Conservation (phyloP, 1,140 invertebrate genomes). For the Rhopalosiphum maidis region DNA sequence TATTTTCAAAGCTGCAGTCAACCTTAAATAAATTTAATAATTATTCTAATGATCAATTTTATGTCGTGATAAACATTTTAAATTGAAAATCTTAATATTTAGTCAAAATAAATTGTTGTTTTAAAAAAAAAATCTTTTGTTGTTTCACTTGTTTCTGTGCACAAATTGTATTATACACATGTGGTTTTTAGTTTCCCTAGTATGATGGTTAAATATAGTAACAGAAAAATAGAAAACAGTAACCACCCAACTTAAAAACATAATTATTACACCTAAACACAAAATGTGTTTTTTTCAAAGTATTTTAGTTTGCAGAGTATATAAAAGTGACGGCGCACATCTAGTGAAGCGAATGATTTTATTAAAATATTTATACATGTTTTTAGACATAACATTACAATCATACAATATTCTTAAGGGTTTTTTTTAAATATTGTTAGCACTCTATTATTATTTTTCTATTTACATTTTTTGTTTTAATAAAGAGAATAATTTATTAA, state of each 20-base stretch:
- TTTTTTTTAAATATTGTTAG: not conserved
- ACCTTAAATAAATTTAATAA: not conserved
- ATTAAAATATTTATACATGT: not conserved
- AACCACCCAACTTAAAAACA: not conserved
- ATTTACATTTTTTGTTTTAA: not conserved
- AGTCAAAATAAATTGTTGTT: not conserved
- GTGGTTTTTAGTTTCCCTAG: not conserved
- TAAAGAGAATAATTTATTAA: not conserved
- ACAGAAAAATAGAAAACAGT: not conserved
- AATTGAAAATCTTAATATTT: not conserved
- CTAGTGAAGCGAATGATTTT: not conserved
- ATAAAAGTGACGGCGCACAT: not conserved
- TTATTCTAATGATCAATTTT: not conserved
- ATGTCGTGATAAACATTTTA: not conserved
- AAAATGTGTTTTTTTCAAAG: not conserved
- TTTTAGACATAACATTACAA: not conserved
- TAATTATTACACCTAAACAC: not conserved
- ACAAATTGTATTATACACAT: not conserved
- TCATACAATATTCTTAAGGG: not conserved
- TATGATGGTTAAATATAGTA: not conserved
- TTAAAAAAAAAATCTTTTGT: not conserved
- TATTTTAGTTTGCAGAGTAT: slow-evolving; percentile 11
- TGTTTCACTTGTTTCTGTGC: not conserved
- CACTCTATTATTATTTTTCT: not conserved
- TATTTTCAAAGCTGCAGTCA: not conserved